Conservation (phyloP, 2,113 vertebrate genomes). For the Grus americana region DNA sequence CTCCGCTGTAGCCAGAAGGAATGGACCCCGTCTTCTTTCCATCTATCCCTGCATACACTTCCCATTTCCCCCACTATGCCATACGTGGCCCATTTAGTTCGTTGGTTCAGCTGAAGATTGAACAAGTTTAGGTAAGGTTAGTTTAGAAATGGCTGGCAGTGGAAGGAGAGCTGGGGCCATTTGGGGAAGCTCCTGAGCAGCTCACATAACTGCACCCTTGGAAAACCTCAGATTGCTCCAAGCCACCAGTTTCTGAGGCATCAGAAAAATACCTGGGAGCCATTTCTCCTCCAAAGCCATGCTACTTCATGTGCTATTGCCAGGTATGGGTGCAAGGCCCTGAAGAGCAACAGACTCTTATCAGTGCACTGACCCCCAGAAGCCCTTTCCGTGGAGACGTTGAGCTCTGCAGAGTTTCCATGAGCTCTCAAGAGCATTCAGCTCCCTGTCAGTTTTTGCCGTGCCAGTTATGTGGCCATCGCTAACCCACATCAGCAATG, state of each 20-base stretch:
- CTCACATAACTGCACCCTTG: background rate
- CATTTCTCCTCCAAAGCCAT: background rate
- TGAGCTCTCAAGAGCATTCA: background rate
- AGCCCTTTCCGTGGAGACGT: background rate
- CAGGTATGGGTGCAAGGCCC: rapidly evolving
- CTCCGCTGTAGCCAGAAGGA: background rate
- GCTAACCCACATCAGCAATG: background rate
- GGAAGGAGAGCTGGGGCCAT: background rate
- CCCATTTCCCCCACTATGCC: background rate
- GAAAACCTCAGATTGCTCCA: background rate
- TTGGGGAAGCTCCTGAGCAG: background rate
- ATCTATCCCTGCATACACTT: background rate
- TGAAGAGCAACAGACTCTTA: background rate
- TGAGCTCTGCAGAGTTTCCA: background rate
- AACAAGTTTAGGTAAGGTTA: background rate
- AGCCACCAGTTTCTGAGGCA: background rate
- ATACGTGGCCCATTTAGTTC: rapidly evolving
- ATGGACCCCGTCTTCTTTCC: rapidly evolving
- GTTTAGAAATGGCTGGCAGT: background rate
- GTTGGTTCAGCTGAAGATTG: background rate
- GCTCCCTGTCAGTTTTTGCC: background rate
- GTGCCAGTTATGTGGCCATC: rapidly evolving
- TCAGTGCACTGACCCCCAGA: background rate
- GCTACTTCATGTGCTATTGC: background rate
- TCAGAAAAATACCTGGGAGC: background rate